Base-by-base conservation (phyloP, 2,113 vertebrate genomes). In the Onychostruthus taczanowskii region DNA sequence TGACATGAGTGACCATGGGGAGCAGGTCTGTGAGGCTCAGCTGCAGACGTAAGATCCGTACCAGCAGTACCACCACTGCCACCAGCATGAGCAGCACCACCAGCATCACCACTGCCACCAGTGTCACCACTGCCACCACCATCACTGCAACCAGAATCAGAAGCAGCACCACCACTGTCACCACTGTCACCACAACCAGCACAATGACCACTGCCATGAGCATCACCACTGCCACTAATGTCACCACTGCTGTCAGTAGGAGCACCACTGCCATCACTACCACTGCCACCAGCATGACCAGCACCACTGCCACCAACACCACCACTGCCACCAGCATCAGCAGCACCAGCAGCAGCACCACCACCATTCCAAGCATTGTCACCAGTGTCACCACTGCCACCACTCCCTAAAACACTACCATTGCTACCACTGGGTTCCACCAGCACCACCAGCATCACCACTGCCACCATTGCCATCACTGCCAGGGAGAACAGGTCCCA, bases 1-100 rank as follows among this genome's bases (percentile, higher is more conserved):
- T 53, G 55, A n/a, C 24, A 46, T 0, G 2, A 30, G 35, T 19
- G 33, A 82, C 22, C 39, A 13, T 0, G 0, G 14, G 1, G 7
- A 73, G 7, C 17, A 56, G 35, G 22, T 63, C 77, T 58, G 3
- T 1, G 10, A 46, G 16, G 39, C 31, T 46, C 37, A 28, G 70
- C 18, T 16, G 33, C 17, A 33, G 0, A 13, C 4, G 5, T 0
- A 2, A 77, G 23, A 43, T 14, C 10, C 39, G 16, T 27, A 44
- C 56, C 39, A 93, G 13, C 56, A 67, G 30, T 5, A 37, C 21
- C 41, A 66, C 13, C 39, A 53, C 0, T n/a, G 16, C 18, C 39
- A 67, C 53, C 70, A 61, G 28, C 21, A 47, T 7, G 11, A 61
- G 19, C 46, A 66, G 7, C 18, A 44, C 18, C 39, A 44, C 50